These are phyloP conservation scores for Eleutherodactylus coqui DNA, from an alignment of 2,797 vertebrate species.

Conservation along the genomic window DNA sequence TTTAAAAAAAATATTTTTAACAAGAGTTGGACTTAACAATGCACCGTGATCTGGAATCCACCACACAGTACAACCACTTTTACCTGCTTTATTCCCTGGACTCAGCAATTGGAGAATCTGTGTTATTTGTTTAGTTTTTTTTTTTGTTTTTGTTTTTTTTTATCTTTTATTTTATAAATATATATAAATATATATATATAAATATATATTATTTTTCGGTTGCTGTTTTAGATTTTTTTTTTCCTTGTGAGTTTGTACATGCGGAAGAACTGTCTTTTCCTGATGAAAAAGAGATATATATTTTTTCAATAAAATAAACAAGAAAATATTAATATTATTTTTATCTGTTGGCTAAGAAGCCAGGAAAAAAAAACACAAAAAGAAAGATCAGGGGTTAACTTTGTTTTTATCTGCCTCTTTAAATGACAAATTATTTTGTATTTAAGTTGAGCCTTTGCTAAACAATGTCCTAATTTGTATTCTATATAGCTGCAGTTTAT, in stretches of 20 bases:
- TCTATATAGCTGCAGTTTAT: constrained; percentile 56
- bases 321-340: constrained; percentile 65
- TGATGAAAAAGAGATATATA: constrained; percentile 63
- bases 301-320: constrained; percentile 65
- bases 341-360: constrained; percentile 58
- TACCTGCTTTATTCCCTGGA: constrained; percentile 58
- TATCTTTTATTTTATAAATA: constrained; percentile 57
- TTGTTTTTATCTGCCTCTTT: constrained; percentile 62
- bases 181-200: constrained; percentile 54
- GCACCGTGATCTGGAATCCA: constrained; percentile 39
- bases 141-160: constrained; percentile 35
- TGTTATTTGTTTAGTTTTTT: constrained; percentile 44
- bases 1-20: constrained; percentile 19
- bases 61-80: constrained; percentile 57
- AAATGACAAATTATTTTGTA: constrained; percentile 52
- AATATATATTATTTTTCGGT: constrained; percentile 59
- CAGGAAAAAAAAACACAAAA: constrained; percentile 52
- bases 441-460: constrained; percentile 52
- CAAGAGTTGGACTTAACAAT: constrained; percentile 19
- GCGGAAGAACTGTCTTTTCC: constrained; percentile 62
- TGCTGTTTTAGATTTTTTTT: constrained; percentile 57
- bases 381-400: constrained; percentile 43
- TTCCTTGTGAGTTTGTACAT: constrained; percentile 61
- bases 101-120: constrained; percentile 54
- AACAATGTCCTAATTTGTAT: constrained; percentile 39